phyloP scores from a whole-genome alignment of 2,113 vertebrate genomes.

The Tetrax tetrax region DNA sequence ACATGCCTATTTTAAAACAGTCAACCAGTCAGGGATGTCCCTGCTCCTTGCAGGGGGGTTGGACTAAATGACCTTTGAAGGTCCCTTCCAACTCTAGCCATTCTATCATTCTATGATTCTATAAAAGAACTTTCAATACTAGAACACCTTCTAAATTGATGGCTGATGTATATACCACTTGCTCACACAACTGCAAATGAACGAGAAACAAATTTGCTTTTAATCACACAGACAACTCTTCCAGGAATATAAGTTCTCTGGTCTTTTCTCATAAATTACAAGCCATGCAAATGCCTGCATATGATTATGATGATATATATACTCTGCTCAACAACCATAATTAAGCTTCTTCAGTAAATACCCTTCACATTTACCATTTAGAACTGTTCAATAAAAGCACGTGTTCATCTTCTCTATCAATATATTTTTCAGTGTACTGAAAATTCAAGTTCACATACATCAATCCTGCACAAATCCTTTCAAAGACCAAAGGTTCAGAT shows the following conservation, averaged over 20 bases:
- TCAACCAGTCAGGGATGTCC: no score
- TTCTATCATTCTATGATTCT: no score
- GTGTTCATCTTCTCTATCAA: not conserved
- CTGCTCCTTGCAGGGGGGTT: no score
- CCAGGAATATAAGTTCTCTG: not conserved
- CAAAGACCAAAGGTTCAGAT: not conserved
- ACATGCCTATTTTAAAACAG: not conserved
- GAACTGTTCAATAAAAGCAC: not conserved
- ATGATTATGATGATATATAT: accelerated
- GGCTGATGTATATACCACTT: not conserved
- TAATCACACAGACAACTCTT: not conserved
- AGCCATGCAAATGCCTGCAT: not conserved
- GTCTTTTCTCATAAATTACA: accelerated
- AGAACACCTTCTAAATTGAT: not conserved
- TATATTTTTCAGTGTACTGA: not conserved
- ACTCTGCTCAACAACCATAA: not conserved
- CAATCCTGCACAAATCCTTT: not conserved
- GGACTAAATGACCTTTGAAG: no score
- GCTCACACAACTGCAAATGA: not conserved
- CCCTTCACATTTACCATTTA: not conserved
- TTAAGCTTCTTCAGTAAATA: not conserved
- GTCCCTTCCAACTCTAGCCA: no score
- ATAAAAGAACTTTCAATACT: not conserved
- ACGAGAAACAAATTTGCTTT: not conserved
- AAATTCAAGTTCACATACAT: not conserved